A percentile compares a stretch with the other conserved stretches of the same genome.
phyloP scores from a whole-genome alignment of 2,113 vertebrate species.

The Bothrops jararaca region DNA sequence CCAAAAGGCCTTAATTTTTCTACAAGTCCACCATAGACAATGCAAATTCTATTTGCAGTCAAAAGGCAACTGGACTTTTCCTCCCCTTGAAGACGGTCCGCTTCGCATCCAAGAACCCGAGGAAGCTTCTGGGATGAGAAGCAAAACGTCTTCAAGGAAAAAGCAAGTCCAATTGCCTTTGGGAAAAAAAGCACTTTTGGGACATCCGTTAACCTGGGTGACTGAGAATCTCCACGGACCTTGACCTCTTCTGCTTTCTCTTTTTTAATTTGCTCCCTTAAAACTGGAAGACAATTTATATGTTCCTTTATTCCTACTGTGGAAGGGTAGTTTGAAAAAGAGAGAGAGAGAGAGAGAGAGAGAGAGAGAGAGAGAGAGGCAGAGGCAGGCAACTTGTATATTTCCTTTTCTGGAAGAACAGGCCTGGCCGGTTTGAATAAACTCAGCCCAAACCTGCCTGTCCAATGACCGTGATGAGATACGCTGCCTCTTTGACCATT shows the following conservation, averaged over 20 bases:
- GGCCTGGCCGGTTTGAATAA: not conserved
- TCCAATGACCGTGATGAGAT: not conserved
- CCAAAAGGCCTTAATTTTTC: too few species aligned
- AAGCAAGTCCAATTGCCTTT: not conserved
- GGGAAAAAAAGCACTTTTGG: not conserved
- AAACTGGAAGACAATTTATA: not conserved
- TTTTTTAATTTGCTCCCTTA: not conserved
- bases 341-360: too few species aligned
- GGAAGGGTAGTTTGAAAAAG: not conserved
- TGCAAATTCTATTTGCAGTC: not conserved
- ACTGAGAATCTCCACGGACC: not conserved
- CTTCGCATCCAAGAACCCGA: not conserved
- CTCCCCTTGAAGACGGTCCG: not conserved
- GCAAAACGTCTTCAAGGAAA: not conserved
- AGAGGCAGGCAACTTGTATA: not conserved
- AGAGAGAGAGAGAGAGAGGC: too few species aligned
- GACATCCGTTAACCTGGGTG: not conserved
- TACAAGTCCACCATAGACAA: too few species aligned
- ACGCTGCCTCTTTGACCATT: not conserved
- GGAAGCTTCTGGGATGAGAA: not conserved
- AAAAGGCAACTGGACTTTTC: not conserved
- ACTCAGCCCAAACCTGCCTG: not conserved
- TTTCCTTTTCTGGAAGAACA: not conserved
- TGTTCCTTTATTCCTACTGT: not conserved
- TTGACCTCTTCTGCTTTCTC: not conserved